Conservation (phyloP, 2,797 vertebrate species). For the Antennarius maculatus region DNA sequence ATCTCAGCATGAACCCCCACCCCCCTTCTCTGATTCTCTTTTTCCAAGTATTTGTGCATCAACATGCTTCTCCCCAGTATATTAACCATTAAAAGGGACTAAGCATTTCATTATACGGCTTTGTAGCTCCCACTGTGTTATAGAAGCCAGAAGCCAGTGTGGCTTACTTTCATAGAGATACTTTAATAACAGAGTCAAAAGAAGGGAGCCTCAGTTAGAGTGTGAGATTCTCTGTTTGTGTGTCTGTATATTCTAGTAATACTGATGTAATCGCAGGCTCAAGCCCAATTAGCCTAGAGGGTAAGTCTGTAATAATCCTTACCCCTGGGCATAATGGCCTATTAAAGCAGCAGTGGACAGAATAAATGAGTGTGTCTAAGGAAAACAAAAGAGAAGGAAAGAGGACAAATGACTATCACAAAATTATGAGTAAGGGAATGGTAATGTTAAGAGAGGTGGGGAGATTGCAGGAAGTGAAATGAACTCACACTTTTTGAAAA, state of each 20-base stretch:
- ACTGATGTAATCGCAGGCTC: constrained; percentile 74
- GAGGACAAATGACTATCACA: constrained; percentile 16
- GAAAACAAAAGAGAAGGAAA: constrained; percentile 22
- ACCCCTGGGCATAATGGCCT: constrained; percentile 77
- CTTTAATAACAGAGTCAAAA: constrained; percentile 66
- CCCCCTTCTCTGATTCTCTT: constrained; percentile 1
- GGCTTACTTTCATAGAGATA: constrained; percentile 56
- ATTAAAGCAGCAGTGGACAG: constrained; percentile 73
- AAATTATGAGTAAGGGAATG: constrained; percentile 2
- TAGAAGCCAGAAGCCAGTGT: constrained; percentile 49
- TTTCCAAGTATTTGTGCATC: constrained; percentile 31
- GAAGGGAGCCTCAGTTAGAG: constrained; percentile 32
- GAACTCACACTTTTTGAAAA: neutral
- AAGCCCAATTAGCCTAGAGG: constrained; percentile 80
- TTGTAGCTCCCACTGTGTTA: constrained; percentile 60
- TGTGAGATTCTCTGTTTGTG: constrained; percentile 43
- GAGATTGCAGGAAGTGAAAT: neutral
- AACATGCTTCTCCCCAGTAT: constrained; percentile 36
- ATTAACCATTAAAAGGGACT: constrained; percentile 58
- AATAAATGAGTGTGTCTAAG: constrained; percentile 66
- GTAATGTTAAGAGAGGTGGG: neutral
- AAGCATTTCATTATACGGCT: constrained; percentile 68
- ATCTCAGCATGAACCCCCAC: constrained; percentile 15
- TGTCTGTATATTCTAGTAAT: constrained; percentile 68
- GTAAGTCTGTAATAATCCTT: constrained; percentile 77